Evolutionary conservation across 2,888 invertebrate species (phyloP).

Genomic region (Aphodius sticticus): DNA sequence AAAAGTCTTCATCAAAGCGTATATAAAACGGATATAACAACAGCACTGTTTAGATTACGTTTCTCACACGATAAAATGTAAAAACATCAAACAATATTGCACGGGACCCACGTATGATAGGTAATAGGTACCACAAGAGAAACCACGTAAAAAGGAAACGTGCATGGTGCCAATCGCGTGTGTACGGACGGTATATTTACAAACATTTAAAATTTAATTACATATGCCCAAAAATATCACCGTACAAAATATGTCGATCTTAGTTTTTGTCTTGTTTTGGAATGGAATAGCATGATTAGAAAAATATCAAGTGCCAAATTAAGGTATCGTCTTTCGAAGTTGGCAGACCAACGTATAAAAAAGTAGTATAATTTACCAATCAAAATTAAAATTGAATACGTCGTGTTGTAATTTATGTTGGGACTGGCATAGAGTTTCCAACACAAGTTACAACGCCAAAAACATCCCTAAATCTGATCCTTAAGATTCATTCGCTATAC

Average conservation of each 20-base stretch:
- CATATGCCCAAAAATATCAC: not conserved
- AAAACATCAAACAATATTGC: conserved; percentile 4
- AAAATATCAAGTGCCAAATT: not conserved
- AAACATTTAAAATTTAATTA: not conserved
- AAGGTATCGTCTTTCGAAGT: not conserved
- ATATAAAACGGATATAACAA: not conserved
- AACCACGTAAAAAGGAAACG: not conserved
- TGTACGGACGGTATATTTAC: not conserved
- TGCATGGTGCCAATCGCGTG: not conserved
- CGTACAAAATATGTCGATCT: not conserved
- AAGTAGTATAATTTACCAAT: not conserved
- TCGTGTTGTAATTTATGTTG: too few relatives aligned
- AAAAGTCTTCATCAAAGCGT: not conserved
- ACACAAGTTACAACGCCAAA: not conserved
- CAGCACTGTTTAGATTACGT: not conserved
- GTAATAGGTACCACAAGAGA: not conserved
- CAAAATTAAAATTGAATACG: not conserved
- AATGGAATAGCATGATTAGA: not conserved
- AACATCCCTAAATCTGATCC: not conserved
- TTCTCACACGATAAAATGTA: not conserved
- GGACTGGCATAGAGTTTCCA: too few relatives aligned
- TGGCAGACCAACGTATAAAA: not conserved
- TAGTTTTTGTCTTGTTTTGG: not conserved
- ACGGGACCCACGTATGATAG: not conserved
- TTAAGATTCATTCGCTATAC: not conserved